Base-by-base conservation (phyloP, 2,797 vertebrate genomes). In the Phrynocephalus forsythii region DNA sequence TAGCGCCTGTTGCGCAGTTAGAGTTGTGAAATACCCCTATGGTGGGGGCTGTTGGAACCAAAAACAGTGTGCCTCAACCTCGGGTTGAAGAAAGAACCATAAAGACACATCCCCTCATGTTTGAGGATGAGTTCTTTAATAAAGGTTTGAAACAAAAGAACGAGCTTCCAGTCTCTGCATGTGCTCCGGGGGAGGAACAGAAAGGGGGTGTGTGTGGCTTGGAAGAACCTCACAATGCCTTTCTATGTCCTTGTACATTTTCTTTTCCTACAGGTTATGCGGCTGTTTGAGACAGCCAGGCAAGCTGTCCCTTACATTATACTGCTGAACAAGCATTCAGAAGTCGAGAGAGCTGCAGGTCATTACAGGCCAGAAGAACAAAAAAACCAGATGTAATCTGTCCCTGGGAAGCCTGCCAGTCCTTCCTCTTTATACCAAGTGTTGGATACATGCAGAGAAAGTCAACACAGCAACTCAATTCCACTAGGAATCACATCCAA, bases 381-480 rank as follows among this genome's bases (percentile, higher is more conserved):
- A 91, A 92, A 85, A 78, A 90, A 3, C 44, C 50, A 76, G n/a
- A 91, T 38, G 86, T 11, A 91, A 93, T 81, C 76, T 0, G 0
- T 18, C 20, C 8, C 56, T 71, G 66, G 90, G 91, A 92, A 93
- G 86, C 84, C 67, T 6, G 69, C 68, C 90, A 92, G 90, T 75
- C 15, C 1, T 71, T 26, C 68, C 79, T 3, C 89, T 22, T 81
- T 60, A 83, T 82, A 71, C 1, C 44, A 71, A 85, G 26, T 5
- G 86, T 44, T 7, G 60, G n/a, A 3, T 85, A 48, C 78, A 84
- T 83, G 26, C 72, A 66, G 85, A 73, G 6, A 18, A 20, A 89
- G 91, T 86, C 78, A 0, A 0, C 16, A 16, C 18, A 60, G 63
- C 3, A 52, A 9, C 88, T 85, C 73, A 10, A 2, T 50, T 84